phyloP scores from a whole-genome alignment of 2,888 invertebrate species.

The Epirrita christyi region DNA sequence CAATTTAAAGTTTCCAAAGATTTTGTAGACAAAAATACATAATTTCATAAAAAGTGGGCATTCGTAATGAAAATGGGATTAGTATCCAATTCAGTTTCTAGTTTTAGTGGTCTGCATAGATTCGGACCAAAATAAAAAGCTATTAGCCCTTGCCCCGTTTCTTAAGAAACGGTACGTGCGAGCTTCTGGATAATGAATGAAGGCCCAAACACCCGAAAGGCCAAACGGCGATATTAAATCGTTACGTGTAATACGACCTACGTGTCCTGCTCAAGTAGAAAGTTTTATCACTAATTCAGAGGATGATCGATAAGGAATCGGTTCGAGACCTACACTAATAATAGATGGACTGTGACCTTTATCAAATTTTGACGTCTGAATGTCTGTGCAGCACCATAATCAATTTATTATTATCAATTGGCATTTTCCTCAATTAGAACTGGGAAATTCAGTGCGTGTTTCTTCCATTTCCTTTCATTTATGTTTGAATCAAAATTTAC shows the following conservation, averaged over 20 bases:
- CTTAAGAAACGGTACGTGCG: conserved; percentile 21
- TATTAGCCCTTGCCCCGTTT: conserved; percentile 3
- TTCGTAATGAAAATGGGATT: too few species aligned
- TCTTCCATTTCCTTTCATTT: too few species aligned
- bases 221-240: conserved; percentile 42
- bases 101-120: too few species aligned
- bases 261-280: conserved; percentile 40
- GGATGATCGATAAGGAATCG: conserved; percentile 48
- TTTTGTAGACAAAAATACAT: too few species aligned
- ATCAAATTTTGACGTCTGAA: conserved; percentile 34
- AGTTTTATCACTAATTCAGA: conserved; percentile 59
- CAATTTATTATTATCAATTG: conserved; percentile 14
- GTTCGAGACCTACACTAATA: conserved; percentile 21
- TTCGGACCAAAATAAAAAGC: conserved; percentile 10
- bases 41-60: too few species aligned
- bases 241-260: conserved; percentile 40
- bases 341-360: conserved; percentile 39
- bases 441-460: too few species aligned
- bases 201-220: conserved; percentile 32
- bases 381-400: conserved; percentile 16
- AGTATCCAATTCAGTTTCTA: too few species aligned
- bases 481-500: too few species aligned
- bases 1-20: too few species aligned
- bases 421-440: conserved; percentile 7
- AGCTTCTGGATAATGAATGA: conserved; percentile 26